A percentile compares a stretch with the other conserved stretches of the same genome.
Evolutionary conservation across 2,113 vertebrate genomes (phyloP).

Genomic region (Redunca redunca): DNA sequence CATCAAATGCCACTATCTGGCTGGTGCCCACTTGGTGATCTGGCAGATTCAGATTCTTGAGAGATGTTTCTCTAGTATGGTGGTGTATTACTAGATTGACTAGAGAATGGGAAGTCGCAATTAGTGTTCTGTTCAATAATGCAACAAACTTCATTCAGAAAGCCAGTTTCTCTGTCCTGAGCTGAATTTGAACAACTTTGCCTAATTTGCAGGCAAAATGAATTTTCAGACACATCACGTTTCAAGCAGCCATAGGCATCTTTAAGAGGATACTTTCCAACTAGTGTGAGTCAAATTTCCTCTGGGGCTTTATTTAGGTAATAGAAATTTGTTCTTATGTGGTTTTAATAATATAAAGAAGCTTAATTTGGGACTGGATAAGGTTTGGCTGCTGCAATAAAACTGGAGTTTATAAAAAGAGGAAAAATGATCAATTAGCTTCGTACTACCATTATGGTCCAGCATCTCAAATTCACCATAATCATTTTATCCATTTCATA

Average conservation of each 20-base stretch:
- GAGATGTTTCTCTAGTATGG: neutral
- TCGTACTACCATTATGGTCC: constrained; percentile 33
- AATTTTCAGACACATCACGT: neutral
- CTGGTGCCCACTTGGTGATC: neutral
- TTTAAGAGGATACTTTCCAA: neutral
- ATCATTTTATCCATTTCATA: neutral
- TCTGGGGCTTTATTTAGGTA: constrained; percentile 29
- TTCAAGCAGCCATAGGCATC: neutral
- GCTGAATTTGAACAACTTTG: neutral
- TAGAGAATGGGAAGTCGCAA: neutral
- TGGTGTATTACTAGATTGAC: neutral
- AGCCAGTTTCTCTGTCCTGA: neutral
- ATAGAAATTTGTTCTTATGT: neutral
- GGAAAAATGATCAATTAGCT: constrained; percentile 9
- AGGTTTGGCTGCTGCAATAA: neutral
- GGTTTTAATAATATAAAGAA: neutral
- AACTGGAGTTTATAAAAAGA: constrained; percentile 29
- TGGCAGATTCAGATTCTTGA: neutral
- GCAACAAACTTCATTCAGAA: neutral
- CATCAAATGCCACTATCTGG: neutral
- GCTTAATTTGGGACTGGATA: neutral
- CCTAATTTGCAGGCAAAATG: constrained; percentile 1
- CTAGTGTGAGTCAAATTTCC: constrained; percentile 37
- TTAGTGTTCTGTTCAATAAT: neutral
- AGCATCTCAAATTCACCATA: constrained; percentile 50